These are phyloP conservation scores for Epirrhoe alternata DNA, from an alignment of 2,888 invertebrate species.

Conservation along the genomic window DNA sequence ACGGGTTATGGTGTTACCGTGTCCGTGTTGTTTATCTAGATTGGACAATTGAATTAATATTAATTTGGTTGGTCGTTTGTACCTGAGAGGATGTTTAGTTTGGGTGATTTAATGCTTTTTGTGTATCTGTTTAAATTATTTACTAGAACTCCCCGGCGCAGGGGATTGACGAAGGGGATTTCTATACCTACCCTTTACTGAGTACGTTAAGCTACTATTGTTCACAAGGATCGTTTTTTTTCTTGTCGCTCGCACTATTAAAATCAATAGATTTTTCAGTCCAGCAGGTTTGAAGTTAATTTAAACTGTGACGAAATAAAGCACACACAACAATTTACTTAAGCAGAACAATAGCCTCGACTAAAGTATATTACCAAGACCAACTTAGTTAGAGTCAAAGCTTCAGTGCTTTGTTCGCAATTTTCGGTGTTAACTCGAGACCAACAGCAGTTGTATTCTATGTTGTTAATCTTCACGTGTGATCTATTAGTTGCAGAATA, in stretches of 20 bases:
- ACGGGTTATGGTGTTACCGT: slow-evolving; percentile 14
- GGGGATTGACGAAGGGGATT: too few species aligned
- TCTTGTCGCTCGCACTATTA: too few species aligned
- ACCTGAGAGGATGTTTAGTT: too few species aligned
- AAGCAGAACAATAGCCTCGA: not conserved
- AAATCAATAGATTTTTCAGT: not conserved
- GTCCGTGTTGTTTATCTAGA: slow-evolving; percentile 4
- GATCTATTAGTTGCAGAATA: not conserved
- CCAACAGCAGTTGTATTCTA: slow-evolving; percentile 24
- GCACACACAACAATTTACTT: slow-evolving; percentile 1
- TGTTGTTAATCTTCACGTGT: not conserved
- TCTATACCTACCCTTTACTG: too few species aligned
- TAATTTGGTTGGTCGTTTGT: not conserved
- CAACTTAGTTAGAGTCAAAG: slow-evolving; percentile 16
- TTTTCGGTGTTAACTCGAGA: slow-evolving; percentile 30
- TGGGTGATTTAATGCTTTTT: too few species aligned
- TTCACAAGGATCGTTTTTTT: too few species aligned
- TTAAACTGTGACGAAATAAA: slow-evolving; percentile 9
- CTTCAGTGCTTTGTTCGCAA: slow-evolving; percentile 24
- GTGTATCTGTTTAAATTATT: too few species aligned
- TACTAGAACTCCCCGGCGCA: too few species aligned
- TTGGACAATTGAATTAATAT: not conserved
- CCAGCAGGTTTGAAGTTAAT: not conserved
- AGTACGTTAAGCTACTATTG: too few species aligned
- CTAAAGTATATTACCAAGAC: slow-evolving; percentile 13